Evolutionary conservation across 2,888 invertebrate genomes (phyloP).

Genomic region (Drosophila limbata): DNA sequence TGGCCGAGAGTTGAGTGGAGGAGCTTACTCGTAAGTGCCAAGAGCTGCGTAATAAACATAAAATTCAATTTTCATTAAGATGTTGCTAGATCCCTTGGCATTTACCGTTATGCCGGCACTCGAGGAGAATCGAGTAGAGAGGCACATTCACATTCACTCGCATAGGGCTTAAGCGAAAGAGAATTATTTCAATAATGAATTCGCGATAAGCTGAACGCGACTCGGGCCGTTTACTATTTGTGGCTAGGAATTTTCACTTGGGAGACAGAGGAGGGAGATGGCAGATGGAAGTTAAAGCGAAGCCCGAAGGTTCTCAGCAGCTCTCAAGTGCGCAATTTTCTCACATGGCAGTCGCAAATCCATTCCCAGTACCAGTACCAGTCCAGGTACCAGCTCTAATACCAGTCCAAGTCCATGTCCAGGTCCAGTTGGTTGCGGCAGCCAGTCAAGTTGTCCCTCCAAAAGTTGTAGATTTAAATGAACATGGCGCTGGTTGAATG

Average conservation of each 20-base stretch:
- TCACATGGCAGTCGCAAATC: conserved; percentile 67
- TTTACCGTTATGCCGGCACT: conserved; percentile 62
- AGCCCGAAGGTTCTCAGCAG: conserved; percentile 66
- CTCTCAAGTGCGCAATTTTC: conserved; percentile 77
- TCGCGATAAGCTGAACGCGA: conserved; percentile 73
- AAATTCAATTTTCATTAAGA: conserved; percentile 81
- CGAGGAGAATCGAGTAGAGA: not conserved
- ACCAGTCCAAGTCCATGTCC: conserved; percentile 46
- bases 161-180: conserved; percentile 58
- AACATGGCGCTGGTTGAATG: conserved; percentile 74
- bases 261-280: not conserved
- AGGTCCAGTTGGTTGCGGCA: conserved; percentile 44
- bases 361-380: conserved; percentile 23
- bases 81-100: conserved; percentile 71
- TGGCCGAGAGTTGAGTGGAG: conserved; percentile 8
- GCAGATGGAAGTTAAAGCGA: conserved; percentile 8
- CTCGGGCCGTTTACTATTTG: conserved; percentile 52
- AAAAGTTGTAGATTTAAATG: conserved; percentile 82
- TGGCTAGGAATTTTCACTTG: conserved; percentile 72
- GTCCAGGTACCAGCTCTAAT: not conserved
- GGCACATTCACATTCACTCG: conserved; percentile 5
- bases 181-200: conserved; percentile 82
- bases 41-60: conserved; percentile 75
- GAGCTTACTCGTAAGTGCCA: conserved; percentile 47
- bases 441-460: conserved; percentile 81